Conservation (phyloP, 2,113 vertebrate species). For the Cephalopholis sonnerati region DNA sequence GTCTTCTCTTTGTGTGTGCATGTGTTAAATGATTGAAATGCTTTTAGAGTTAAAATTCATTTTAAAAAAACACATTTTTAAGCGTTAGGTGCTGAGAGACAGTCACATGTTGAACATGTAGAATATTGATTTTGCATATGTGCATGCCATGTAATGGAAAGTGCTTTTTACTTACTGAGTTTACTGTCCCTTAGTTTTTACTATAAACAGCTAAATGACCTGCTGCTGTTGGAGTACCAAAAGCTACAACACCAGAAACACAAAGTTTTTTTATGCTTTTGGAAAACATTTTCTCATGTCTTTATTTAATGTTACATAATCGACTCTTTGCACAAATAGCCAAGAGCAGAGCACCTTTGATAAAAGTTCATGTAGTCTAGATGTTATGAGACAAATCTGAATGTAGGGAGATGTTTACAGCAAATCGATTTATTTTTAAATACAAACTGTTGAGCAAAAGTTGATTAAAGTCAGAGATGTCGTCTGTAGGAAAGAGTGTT, state of each 20-base stretch:
- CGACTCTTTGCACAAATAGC: slow-evolving; percentile 21
- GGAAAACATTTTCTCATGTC: background rate
- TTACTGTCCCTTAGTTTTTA: slow-evolving; percentile 9
- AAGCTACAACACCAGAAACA: slow-evolving; percentile 19
- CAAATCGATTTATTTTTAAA: slow-evolving; percentile 43
- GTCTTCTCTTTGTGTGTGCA: slow-evolving; percentile 6
- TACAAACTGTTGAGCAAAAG: slow-evolving; percentile 19
- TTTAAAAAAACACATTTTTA: background rate
- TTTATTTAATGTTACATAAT: slow-evolving; percentile 27
- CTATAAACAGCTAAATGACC: background rate
- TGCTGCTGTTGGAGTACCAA: slow-evolving; percentile 5
- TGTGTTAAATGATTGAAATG: slow-evolving; percentile 16
- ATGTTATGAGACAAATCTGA: slow-evolving; percentile 3
- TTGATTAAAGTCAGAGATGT: slow-evolving; percentile 24
- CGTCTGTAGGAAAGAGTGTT: slow-evolving; percentile 53
- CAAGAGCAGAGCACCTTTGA: slow-evolving; percentile 23
- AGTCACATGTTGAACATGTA: slow-evolving; percentile 35
- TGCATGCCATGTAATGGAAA: slow-evolving; percentile 29
- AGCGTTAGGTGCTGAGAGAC: slow-evolving; percentile 44
- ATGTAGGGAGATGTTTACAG: slow-evolving; percentile 19
- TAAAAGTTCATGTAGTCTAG: slow-evolving; percentile 19
- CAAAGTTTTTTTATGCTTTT: slow-evolving; percentile 5
- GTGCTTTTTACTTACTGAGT: background rate
- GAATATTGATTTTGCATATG: slow-evolving; percentile 12
- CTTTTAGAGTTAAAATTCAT: slow-evolving; percentile 41